phyloP scores from a whole-genome alignment of 2,888 invertebrate genomes.

The Octodonta nipae region DNA sequence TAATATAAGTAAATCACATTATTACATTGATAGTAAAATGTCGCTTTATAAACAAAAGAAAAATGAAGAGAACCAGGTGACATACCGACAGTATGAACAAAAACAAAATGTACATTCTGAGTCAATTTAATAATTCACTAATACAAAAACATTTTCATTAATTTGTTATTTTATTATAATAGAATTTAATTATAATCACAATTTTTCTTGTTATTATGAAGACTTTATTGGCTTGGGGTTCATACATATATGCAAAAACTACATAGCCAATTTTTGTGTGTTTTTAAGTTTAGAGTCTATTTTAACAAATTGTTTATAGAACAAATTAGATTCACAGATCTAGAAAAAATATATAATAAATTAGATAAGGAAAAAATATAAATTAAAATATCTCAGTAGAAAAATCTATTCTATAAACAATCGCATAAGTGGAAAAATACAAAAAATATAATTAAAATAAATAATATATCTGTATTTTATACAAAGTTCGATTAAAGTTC shows the following conservation, averaged over 20 bases:
- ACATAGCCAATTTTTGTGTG: conserved; percentile 2
- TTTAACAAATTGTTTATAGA: conserved; percentile 7
- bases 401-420: conserved; percentile 8
- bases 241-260: conserved; percentile 31
- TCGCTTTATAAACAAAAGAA: conserved; percentile 27
- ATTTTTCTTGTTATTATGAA: conserved; percentile 36
- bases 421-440: conserved; percentile 4
- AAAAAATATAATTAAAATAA: conserved; percentile 2
- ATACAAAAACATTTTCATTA: conserved; percentile 35
- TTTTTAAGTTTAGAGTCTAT: conserved; percentile 2
- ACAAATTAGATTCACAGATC: conserved; percentile 9
- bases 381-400: conserved; percentile 6
- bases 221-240: conserved; percentile 32
- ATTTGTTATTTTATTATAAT: conserved; percentile 35
- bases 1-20: conserved; percentile 28
- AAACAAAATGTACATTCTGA: conserved; percentile 30
- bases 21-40: conserved; percentile 26
- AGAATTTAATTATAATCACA: conserved; percentile 36
- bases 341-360: conserved; percentile 12
- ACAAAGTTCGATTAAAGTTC: conserved; percentile 2
- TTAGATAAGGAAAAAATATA: conserved; percentile 9
- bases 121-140: conserved; percentile 33
- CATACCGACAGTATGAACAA: too few species aligned
- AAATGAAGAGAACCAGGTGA: conserved; percentile 27
- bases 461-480: conserved; percentile 1